phyloP scores from a whole-genome alignment of 2,797 vertebrate genomes.

The Anolis apletophallus region DNA sequence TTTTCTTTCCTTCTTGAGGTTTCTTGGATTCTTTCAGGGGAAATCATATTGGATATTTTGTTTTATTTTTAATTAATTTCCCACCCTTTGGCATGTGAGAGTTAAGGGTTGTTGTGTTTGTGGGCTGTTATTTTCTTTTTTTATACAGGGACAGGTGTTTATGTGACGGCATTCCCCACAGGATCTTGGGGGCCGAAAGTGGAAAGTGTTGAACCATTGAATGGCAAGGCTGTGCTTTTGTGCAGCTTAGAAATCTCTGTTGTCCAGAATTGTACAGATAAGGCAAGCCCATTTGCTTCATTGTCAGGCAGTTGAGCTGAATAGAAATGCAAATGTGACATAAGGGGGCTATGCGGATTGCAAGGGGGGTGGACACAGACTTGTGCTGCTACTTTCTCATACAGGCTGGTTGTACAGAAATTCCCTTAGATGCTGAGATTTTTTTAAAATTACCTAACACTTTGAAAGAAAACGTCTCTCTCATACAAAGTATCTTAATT shows the following conservation, averaged over 20 bases:
- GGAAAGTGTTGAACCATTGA: slow-evolving; percentile 66
- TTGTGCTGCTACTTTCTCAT: slow-evolving; percentile 55
- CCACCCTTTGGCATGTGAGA: background rate
- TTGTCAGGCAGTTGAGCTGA: slow-evolving; percentile 77
- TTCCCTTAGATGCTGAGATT: slow-evolving; percentile 59
- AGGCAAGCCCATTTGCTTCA: slow-evolving; percentile 76
- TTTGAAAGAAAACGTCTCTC: too few relatives aligned
- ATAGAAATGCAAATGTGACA: slow-evolving; percentile 83
- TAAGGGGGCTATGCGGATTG: slow-evolving; percentile 58
- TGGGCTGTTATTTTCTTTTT: background rate
- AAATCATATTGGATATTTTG: slow-evolving; percentile 31
- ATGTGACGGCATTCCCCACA: slow-evolving; percentile 51
- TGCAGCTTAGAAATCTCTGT: slow-evolving; percentile 76
- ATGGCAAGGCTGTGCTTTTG: slow-evolving; percentile 76
- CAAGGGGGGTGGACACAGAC: slow-evolving; percentile 43
- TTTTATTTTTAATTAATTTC: background rate
- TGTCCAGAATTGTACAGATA: slow-evolving; percentile 80
- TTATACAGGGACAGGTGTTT: slow-evolving; percentile 62
- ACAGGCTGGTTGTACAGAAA: slow-evolving; percentile 67
- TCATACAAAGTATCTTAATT: slow-evolving; percentile 70
- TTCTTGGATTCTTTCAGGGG: slow-evolving; percentile 35
- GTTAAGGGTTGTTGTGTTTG: background rate
- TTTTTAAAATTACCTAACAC: slow-evolving; percentile 71
- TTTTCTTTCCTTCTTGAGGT: background rate
- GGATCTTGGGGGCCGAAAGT: slow-evolving; percentile 30